Base-by-base conservation (phyloP, 2,797 vertebrate species). In the Anomalospiza imberbis region DNA sequence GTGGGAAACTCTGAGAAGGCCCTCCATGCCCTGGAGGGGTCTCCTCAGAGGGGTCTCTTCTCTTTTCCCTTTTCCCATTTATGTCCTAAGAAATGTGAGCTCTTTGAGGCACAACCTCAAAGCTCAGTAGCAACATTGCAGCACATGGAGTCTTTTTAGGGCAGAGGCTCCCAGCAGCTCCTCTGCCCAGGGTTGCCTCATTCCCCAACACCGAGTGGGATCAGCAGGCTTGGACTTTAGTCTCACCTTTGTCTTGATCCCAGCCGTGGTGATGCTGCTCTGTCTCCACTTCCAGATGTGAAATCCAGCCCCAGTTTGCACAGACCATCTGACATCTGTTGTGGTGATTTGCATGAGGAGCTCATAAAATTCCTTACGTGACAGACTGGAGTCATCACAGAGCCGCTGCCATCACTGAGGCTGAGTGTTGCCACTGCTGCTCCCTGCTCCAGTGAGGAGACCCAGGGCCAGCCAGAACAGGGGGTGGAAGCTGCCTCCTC, bases 321-420 rank as follows among this genome's bases (percentile, higher is more conserved):
- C 73, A 85, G 73, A 45, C 79, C 51, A 15, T 84, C 91, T 85
- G 81, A 85, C 86, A 72, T 95, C 87, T 92, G 78, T 74, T 93
- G 80, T 44, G 72, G 67, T 47, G 78, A 72, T 84, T 95, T 92
- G 54, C 77, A 18, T 55, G 55, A 70, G 63, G 34, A 88, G 22
- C 18, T 13, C 63, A 60, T 85, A 25, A 72, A 75, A 86, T 92
- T 89, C 68, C 81, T 58, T 36, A 11, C 7, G 1, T 83, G 87
- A 25, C 85, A 67, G 55, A 25, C 32, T 6, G 47, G 82, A 75
- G 62, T 60, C 4, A 0, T 85, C 84, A 68, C 65, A 13, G 50
- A 38, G 78, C 42, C 10, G 3, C 48, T 42, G 74, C 66, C 34
- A 9, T 22, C 1, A 0, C 60, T 2, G 8, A 12, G 60, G 54